Percentiles rank a stretch among this genome's conserved stretches.
Conservation (phyloP, 2,797 vertebrate species). For the Rhinella marina region DNA sequence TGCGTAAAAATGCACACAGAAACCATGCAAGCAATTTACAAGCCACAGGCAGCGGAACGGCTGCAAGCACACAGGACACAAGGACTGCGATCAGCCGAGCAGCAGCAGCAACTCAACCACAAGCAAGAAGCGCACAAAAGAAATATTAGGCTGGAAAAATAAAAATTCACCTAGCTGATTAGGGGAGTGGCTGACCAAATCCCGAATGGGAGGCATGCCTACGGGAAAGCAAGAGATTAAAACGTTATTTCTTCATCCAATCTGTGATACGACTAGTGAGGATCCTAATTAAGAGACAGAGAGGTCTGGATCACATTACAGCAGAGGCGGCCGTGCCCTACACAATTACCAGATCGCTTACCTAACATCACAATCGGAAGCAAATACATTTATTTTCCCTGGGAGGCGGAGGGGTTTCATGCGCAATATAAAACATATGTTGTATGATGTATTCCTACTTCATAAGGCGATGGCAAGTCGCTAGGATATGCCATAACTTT, state of each 20-base stretch:
- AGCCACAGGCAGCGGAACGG: conserved; percentile 12
- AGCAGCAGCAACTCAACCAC: conserved; percentile 36
- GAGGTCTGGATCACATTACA: background rate
- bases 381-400: too few species aligned
- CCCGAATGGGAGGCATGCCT: conserved; percentile 97
- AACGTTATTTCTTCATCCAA: background rate
- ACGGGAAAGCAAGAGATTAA: conserved; percentile 71
- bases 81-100: background rate
- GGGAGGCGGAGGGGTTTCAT: background rate
- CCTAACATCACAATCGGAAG: background rate
- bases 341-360: background rate
- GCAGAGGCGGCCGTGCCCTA: background rate
- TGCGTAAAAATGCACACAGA: background rate
- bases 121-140: background rate
- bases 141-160: conserved; percentile 42
- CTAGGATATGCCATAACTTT: too few species aligned
- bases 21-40: conserved; percentile 22
- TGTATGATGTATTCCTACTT: too few species aligned
- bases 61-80: background rate
- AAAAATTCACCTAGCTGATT: conserved; percentile 91
- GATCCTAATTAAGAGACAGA: too few species aligned
- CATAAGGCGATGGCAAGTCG: too few species aligned
- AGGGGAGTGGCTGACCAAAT: conserved; percentile 96
- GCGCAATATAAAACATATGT: background rate
- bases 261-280: background rate